Conservation (phyloP, 2,113 vertebrate species). For the chimpanzee (Pan troglodytes) region DNA sequence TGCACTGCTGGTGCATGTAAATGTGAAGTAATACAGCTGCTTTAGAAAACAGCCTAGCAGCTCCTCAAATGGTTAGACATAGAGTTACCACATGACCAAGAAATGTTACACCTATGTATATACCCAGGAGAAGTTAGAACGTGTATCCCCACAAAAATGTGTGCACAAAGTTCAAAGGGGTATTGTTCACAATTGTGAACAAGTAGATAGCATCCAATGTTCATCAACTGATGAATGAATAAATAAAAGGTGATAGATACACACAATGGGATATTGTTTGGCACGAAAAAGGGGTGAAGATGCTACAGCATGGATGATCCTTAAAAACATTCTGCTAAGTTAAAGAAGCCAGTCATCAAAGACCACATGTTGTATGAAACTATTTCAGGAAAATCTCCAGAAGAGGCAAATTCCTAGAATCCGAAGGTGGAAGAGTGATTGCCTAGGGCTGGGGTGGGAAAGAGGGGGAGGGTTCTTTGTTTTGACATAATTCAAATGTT, state of each 20-base stretch:
- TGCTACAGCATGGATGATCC: too few relatives aligned
- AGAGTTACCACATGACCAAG: too few relatives aligned
- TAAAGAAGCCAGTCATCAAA: neutral
- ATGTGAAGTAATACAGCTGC: neutral
- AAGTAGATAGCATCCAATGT: neutral
- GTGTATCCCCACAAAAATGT: neutral
- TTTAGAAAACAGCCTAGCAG: neutral
- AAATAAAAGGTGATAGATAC: too few relatives aligned
- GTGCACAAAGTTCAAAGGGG: neutral
- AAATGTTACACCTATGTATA: neutral
- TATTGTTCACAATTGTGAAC: neutral
- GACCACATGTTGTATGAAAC: accelerated
- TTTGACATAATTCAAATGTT: neutral
- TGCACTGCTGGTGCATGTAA: too few relatives aligned
- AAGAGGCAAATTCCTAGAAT: neutral
- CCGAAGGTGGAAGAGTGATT: too few relatives aligned
- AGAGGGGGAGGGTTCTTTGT: too few relatives aligned
- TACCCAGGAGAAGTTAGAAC: neutral
- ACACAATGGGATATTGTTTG: neutral
- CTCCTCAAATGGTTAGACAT: neutral
- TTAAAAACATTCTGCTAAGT: neutral
- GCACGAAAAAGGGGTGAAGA: neutral
- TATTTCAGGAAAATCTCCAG: neutral
- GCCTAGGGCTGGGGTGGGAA: neutral
- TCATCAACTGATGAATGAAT: neutral